These are phyloP conservation scores for Epinotia brunnichana DNA, from an alignment of 2,888 invertebrate species.

Conservation along the genomic window DNA sequence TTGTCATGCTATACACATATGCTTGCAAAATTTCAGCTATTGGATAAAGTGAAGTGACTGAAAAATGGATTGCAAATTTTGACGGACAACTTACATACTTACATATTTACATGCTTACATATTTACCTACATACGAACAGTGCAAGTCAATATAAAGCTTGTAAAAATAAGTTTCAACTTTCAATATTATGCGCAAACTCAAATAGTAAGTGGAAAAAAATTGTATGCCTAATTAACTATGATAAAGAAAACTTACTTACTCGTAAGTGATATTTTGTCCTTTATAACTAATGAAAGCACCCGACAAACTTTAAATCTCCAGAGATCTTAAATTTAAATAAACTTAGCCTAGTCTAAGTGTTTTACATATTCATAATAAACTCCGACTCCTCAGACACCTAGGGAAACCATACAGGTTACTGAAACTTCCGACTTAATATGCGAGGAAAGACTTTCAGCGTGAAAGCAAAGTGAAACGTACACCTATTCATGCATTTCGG, in stretches of 20 bases:
- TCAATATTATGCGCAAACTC: too few species aligned
- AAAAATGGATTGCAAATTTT: too few species aligned
- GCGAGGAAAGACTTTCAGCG: conserved; percentile 4
- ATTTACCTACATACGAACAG: too few species aligned
- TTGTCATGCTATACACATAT: too few species aligned
- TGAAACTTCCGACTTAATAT: conserved; percentile 23
- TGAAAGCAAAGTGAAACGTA: conserved; percentile 16
- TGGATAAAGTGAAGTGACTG: too few species aligned
- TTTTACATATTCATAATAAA: conserved; percentile 42
- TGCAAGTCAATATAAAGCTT: too few species aligned
- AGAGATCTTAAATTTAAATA: conserved; percentile 21
- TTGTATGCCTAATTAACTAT: background rate
- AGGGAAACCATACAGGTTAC: conserved; percentile 14
- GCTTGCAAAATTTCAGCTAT: too few species aligned
- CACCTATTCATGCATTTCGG: background rate
- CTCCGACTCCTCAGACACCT: conserved; percentile 13
- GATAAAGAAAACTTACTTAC: background rate
- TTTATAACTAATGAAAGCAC: conserved; percentile 6
- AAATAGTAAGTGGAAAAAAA: too few species aligned
- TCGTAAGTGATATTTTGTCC: background rate
- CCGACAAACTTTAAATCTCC: background rate
- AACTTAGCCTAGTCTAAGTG: conserved; percentile 28
- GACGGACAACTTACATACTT: too few species aligned
- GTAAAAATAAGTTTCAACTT: too few species aligned
- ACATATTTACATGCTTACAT: too few species aligned